phyloP scores from a whole-genome alignment of 2,888 invertebrate genomes.

The Mythimna vitellina region DNA sequence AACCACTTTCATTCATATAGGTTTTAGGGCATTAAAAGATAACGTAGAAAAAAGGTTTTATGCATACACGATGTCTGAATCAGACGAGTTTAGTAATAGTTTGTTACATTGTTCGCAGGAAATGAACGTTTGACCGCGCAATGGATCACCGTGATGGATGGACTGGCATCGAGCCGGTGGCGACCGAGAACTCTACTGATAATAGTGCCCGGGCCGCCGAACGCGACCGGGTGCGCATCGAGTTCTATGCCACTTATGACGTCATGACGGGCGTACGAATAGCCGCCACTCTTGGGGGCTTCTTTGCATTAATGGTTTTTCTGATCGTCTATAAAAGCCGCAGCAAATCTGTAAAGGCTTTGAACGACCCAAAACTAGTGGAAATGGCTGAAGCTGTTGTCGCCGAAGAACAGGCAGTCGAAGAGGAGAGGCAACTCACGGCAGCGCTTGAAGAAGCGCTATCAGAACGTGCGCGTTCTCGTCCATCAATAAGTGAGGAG shows the following conservation, averaged over 20 bases:
- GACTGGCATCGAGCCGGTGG: conserved; percentile 79
- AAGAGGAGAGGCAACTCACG: conserved; percentile 94
- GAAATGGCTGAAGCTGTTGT: conserved; percentile 95
- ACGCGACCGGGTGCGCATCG: conserved; percentile 93
- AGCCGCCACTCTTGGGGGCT: conserved; percentile 97
- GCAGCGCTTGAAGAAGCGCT: conserved; percentile 93
- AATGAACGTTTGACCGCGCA: conserved; percentile 87
- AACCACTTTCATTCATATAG: not conserved
- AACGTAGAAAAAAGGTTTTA: conserved; percentile 25
- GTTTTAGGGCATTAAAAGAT: conserved; percentile 24
- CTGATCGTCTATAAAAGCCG: conserved; percentile 97
- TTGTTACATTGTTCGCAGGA: conserved; percentile 80
- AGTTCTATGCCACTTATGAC: conserved; percentile 97
- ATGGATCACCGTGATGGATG: conserved; percentile 88
- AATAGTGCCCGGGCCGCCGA: conserved; percentile 86
- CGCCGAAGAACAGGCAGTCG: conserved; percentile 92
- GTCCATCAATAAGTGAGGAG: conserved; percentile 93
- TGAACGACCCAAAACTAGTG: conserved; percentile 95
- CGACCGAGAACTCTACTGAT: conserved; percentile 82
- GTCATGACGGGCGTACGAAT: conserved; percentile 98
- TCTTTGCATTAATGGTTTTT: conserved; percentile 97
- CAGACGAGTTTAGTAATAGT: conserved; percentile 34
- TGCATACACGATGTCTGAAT: conserved; percentile 1
- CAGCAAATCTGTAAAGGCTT: conserved; percentile 93
- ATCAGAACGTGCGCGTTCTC: conserved; percentile 86